phyloP scores from a whole-genome alignment of 2,797 vertebrate genomes.

The Semotilus atromaculatus region DNA sequence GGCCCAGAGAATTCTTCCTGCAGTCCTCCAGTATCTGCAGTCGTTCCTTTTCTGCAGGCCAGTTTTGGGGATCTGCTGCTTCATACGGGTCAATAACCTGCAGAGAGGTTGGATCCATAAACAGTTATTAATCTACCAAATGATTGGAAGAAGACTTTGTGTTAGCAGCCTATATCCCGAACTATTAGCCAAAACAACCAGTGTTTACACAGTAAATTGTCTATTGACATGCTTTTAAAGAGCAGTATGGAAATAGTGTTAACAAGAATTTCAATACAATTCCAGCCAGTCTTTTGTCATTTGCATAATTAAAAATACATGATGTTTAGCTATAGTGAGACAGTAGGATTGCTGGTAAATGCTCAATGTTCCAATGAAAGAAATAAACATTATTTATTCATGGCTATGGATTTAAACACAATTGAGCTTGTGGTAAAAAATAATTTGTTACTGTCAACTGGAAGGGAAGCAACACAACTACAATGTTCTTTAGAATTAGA shows the following conservation, averaged over 20 bases:
- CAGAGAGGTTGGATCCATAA: slow-evolving; percentile 6
- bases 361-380: background rate
- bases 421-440: background rate
- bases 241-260: background rate
- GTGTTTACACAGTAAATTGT: background rate
- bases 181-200: background rate
- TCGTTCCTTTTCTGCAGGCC: slow-evolving; percentile 73
- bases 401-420: background rate
- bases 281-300: slow-evolving; percentile 3
- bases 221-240: background rate
- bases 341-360: background rate
- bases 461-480: background rate
- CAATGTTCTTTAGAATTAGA: background rate
- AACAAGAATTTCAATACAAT: background rate
- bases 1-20: slow-evolving; percentile 74
- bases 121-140: background rate
- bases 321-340: slow-evolving; percentile 19
- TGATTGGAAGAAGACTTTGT: background rate
- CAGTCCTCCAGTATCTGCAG: slow-evolving; percentile 77
- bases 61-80: slow-evolving; percentile 68
- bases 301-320: slow-evolving; percentile 19
- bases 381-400: slow-evolving; percentile 33
- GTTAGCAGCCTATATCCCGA: background rate
- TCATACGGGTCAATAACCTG: slow-evolving; percentile 83
- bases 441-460: background rate